Conservation (phyloP, 2,113 vertebrate genomes). For the Austrofundulus limnaeus region DNA sequence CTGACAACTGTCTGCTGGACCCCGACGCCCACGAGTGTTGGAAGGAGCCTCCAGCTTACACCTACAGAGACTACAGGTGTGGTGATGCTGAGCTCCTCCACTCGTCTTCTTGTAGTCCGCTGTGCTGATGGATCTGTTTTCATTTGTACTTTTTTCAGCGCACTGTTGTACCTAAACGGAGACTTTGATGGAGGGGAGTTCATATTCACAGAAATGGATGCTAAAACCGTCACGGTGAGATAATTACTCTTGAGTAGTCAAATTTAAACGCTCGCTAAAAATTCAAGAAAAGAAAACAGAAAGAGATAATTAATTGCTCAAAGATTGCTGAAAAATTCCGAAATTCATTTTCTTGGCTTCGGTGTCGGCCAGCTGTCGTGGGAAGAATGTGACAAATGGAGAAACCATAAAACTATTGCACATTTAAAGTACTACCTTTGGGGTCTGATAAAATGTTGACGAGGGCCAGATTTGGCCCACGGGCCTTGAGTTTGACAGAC, state of each 20-base stretch:
- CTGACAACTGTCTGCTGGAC: conserved; percentile 96
- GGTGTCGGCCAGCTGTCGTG: no score
- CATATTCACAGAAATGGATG: conserved; percentile 97
- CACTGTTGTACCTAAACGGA: conserved; percentile 93
- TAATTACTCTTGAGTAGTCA: not conserved
- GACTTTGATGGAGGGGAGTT: conserved; percentile 97
- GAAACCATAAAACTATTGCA: no score
- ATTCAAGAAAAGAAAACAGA: no score
- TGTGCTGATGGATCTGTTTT: not conserved
- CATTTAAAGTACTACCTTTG: no score
- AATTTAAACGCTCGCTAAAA: no score
- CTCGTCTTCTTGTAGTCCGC: not conserved
- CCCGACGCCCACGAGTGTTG: conserved; percentile 94
- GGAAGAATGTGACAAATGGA: no score
- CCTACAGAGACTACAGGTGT: conserved; percentile 94
- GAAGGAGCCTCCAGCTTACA: conserved; percentile 96
- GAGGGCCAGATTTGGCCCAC: no score
- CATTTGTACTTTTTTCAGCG: conserved; percentile 74
- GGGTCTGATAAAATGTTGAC: no score
- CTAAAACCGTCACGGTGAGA: conserved; percentile 95
- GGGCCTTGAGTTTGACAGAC: no score
- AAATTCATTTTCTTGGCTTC: no score
- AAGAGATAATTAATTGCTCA: no score
- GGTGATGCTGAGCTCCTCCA: not conserved
- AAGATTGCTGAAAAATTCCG: no score